These are phyloP conservation scores for Trissolcus brochymenae DNA, from an alignment of 2,888 invertebrate genomes.

Conservation along the genomic window DNA sequence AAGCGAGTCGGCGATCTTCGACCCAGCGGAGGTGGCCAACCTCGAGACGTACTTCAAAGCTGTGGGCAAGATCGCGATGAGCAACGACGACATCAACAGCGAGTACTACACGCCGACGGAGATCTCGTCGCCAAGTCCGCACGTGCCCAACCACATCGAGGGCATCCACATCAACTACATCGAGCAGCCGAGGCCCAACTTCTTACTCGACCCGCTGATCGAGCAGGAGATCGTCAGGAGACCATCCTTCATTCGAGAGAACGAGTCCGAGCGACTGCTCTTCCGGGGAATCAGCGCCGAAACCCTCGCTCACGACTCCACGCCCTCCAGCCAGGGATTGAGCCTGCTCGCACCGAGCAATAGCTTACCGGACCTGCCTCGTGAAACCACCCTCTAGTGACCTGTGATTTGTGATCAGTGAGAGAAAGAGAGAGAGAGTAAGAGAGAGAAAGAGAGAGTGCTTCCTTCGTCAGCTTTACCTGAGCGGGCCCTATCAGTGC, in stretches of 20 bases:
- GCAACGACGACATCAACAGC: conserved; percentile 79
- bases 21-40: conserved; percentile 78
- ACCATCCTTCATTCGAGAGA: conserved; percentile 59
- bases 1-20: conserved; percentile 86
- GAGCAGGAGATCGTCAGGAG: conserved; percentile 59
- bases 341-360: conserved; percentile 69
- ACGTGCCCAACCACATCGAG: conserved; percentile 71
- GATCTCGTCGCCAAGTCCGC: conserved; percentile 78
- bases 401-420: conserved; percentile 29
- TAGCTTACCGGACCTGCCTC: conserved; percentile 72
- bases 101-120: conserved; percentile 91
- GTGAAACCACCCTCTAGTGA: conserved; percentile 68
- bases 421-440: background rate
- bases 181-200: conserved; percentile 75
- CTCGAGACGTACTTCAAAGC: conserved; percentile 80
- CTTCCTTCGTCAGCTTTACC: conserved; percentile 20
- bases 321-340: conserved; percentile 63
- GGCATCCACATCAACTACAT: conserved; percentile 84
- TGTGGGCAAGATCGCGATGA: conserved; percentile 76
- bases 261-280: conserved; percentile 73
- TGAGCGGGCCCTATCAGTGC: conserved; percentile 27
- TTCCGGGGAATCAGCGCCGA: conserved; percentile 78
- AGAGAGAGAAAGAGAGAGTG: background rate
- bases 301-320: conserved; percentile 74
- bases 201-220: conserved; percentile 48